Percentiles rank a stretch among this genome's conserved stretches.
Conservation (phyloP, 2,888 invertebrate genomes). For the Acanthococcus lagerstroemiae region DNA sequence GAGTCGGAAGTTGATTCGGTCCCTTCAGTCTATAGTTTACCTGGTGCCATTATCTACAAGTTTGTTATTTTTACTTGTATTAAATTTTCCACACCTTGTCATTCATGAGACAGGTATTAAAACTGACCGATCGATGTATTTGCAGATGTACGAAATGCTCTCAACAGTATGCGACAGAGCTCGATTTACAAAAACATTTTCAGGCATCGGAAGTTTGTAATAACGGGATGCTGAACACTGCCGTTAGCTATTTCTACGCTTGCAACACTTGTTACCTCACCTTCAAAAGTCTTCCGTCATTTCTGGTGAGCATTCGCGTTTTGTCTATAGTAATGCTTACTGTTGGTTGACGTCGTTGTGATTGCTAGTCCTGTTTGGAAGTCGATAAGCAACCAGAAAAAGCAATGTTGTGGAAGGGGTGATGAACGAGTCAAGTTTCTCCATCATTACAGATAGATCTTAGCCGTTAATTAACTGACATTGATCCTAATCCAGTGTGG, state of each 20-base stretch:
- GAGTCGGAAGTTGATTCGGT: background rate
- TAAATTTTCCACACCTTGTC: too few relatives aligned
- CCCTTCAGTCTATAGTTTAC: background rate
- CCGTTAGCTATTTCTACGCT: slow-evolving; percentile 17
- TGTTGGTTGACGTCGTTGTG: too few relatives aligned
- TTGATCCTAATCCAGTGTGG: too few relatives aligned
- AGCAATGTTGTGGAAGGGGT: too few relatives aligned
- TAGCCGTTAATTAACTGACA: too few relatives aligned
- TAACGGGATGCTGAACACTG: background rate
- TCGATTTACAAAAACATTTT: background rate
- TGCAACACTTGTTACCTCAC: slow-evolving; percentile 20
- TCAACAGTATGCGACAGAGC: background rate
- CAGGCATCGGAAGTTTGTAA: background rate
- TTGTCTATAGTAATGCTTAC: too few relatives aligned
- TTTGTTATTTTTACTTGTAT: background rate
- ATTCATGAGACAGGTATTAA: too few relatives aligned
- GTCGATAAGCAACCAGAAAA: too few relatives aligned
- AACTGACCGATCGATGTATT: background rate
- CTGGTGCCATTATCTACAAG: background rate
- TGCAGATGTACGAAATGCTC: slow-evolving; percentile 1
- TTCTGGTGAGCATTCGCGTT: slow-evolving; percentile 12
- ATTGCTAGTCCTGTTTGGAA: too few relatives aligned
- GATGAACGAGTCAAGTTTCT: too few relatives aligned
- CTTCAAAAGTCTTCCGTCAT: slow-evolving; percentile 7
- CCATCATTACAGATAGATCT: too few relatives aligned